A percentile compares a stretch with the other conserved stretches of the same genome.
These are phyloP conservation scores for Sebastes umbrosus DNA, from an alignment of 2,797 vertebrate species.

Conservation along the genomic window DNA sequence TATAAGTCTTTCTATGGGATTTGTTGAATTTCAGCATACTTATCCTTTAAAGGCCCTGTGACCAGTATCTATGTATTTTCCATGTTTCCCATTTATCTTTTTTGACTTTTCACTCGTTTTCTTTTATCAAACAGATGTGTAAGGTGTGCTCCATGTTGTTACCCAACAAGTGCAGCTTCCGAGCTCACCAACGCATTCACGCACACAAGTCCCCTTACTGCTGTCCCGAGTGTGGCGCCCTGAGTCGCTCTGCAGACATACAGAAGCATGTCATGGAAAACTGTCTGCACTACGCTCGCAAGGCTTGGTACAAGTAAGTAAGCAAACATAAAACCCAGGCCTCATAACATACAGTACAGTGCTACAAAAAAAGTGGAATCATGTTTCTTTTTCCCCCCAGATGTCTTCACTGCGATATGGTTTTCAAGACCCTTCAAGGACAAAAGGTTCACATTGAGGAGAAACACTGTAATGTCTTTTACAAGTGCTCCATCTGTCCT, in stretches of 20 bases:
- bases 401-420: slow-evolving; percentile 95
- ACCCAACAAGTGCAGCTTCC: slow-evolving; percentile 96
- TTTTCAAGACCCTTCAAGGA: slow-evolving; percentile 89
- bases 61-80: not conserved
- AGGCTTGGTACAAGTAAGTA: slow-evolving; percentile 94
- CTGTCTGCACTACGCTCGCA: slow-evolving; percentile 96
- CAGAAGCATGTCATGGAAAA: slow-evolving; percentile 96
- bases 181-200: slow-evolving; percentile 93
- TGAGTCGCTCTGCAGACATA: slow-evolving; percentile 92
- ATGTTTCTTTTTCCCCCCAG: slow-evolving; percentile 68
- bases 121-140: slow-evolving; percentile 82
- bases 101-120: not conserved
- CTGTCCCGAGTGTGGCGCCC: slow-evolving; percentile 94
- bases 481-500: slow-evolving; percentile 93
- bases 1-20: not conserved
- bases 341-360: not conserved
- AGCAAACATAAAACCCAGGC: not conserved
- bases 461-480: slow-evolving; percentile 93
- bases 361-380: not conserved
- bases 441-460: slow-evolving; percentile 94
- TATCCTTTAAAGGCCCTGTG: not conserved
- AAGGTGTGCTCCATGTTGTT: slow-evolving; percentile 94
- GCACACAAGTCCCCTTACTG: slow-evolving; percentile 94
- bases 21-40: not conserved
- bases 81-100: not conserved